Evolutionary conservation across 1,140 invertebrate species (phyloP).

Genomic region (Maniola jurtina): DNA sequence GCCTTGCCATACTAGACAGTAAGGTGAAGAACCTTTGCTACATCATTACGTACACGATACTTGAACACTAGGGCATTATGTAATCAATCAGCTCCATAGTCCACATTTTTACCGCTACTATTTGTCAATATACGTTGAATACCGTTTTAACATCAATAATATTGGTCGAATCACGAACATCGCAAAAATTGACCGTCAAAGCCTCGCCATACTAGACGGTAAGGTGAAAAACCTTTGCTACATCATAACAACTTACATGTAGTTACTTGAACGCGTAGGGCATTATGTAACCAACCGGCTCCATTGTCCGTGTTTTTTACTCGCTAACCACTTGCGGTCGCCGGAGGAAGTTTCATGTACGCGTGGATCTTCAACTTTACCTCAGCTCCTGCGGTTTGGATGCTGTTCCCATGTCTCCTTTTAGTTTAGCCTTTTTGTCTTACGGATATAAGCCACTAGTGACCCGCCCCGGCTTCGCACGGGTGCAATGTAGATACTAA

Average conservation of each 20-base stretch:
- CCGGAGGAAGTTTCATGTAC: slow-evolving; percentile 56
- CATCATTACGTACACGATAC: not conserved
- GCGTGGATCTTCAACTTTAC: slow-evolving; percentile 31
- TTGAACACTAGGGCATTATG: slow-evolving; percentile 15
- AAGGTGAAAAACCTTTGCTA: slow-evolving; percentile 14
- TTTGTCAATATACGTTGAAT: too few species aligned
- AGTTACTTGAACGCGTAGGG: not conserved
- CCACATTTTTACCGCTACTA: too few species aligned
- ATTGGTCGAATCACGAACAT: too few species aligned
- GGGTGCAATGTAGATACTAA: too few species aligned
- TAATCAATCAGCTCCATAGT: slow-evolving; percentile 2
- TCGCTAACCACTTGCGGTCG: slow-evolving; percentile 32
- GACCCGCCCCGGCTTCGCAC: too few species aligned
- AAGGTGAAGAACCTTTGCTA: slow-evolving; percentile 13
- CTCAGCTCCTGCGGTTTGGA: slow-evolving; percentile 50
- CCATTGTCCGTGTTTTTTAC: slow-evolving; percentile 20
- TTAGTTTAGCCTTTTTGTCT: slow-evolving; percentile 5
- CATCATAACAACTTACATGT: slow-evolving; percentile 1
- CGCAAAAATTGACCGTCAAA: not conserved
- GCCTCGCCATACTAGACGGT: not conserved
- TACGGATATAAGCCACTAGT: not conserved
- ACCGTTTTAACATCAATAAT: too few species aligned
- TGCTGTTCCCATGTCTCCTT: slow-evolving; percentile 49
- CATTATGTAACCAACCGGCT: slow-evolving; percentile 23
- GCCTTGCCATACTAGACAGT: not conserved